Base-by-base conservation (phyloP, 2,888 invertebrate species). In the Drosophila aldrichi region DNA sequence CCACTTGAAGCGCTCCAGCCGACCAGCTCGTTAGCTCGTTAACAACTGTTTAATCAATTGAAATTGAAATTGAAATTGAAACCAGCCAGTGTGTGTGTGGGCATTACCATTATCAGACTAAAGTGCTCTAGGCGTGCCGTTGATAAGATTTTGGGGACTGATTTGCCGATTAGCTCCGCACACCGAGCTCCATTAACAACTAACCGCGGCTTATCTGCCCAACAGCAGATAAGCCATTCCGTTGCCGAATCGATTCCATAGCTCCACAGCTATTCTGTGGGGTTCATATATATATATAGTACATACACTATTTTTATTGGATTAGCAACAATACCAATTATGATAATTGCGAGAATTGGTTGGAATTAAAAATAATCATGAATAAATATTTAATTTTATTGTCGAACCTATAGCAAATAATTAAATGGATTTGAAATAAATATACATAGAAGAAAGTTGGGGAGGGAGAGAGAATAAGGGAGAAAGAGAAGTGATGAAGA, bases 121-220 rank as follows among this genome's bases (percentile, higher is more conserved):
- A 70, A 80, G 70, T 70, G 62, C 25, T 64, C 65, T 51, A 43
- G 44, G 49, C 25, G 16, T 18, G 49, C n/a, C 9, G 2, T 10
- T 56, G 79, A 79, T 79, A 71, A 81, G 81, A 71, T 79, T 68
- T 66, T 48, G 20, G 9, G n/a, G 48, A 25, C 62, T 41, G 65
- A 71, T 62, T 64, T 32, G 29, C 10, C 44, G 74, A 69, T 72
- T 75, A 76, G 61, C 58, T 25, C 40, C 9, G 36, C 46, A 69
- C 51, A 62, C 63, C 60, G 32, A 54, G 78, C 51, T 65, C 63
- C 63, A 67, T 64, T 66, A 58, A 40, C 51, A 49, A 43, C 25
- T 63, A 18, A 38, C 38, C 34, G 25, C 14, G 49, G 52, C 36
- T 79, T 79, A 71, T 75, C 59, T 34, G 4, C 5, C n/a, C 57